Percentiles rank a stretch among this genome's conserved stretches.
These are phyloP conservation scores for Panurus biarmicus DNA, from an alignment of 2,113 vertebrate genomes.

Conservation along the genomic window DNA sequence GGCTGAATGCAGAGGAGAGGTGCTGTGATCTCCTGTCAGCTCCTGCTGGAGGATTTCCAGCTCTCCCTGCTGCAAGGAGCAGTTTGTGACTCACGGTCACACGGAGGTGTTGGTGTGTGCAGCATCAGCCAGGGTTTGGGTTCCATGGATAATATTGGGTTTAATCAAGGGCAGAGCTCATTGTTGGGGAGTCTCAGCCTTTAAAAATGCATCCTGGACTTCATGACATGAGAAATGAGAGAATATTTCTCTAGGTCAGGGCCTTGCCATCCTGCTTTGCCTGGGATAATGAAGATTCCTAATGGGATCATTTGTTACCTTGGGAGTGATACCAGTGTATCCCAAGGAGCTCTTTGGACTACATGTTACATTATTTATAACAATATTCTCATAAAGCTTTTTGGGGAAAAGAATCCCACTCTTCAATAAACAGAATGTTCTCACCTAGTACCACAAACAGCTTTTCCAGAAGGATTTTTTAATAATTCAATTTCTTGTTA, in stretches of 20 bases:
- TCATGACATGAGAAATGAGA: background rate
- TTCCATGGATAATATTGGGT: accelerated
- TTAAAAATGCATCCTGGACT: background rate
- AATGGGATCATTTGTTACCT: background rate
- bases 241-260: accelerated
- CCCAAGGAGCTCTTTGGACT: background rate
- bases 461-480: background rate
- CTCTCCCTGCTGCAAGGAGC: background rate
- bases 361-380: background rate
- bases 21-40: background rate
- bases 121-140: background rate
- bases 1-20: background rate
- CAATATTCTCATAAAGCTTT: background rate
- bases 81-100: background rate
- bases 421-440: background rate
- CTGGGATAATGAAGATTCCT: background rate
- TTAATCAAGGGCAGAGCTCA: background rate
- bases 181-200: background rate
- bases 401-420: background rate
- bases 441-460: background rate
- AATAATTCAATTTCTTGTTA: background rate
- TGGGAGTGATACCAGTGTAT: background rate
- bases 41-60: background rate
- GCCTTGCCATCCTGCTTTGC: background rate
- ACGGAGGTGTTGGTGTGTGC: accelerated